Percentiles rank a stretch among this genome's conserved stretches.
Conservation (phyloP, 2,888 invertebrate genomes). For the Nycteola revayana region DNA sequence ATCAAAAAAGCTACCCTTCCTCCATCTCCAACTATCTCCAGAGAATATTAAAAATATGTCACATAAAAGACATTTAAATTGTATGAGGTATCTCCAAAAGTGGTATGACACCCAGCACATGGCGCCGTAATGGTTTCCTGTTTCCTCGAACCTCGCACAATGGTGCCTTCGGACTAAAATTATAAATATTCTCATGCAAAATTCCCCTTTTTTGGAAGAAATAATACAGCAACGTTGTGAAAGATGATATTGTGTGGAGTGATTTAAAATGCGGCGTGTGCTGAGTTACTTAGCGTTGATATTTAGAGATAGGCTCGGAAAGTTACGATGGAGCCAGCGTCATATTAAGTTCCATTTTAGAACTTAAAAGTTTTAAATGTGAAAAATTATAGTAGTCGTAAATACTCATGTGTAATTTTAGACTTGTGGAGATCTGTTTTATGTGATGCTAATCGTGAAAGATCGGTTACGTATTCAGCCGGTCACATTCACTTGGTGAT, state of each 20-base stretch:
- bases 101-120: slow-evolving; percentile 60
- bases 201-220: slow-evolving; percentile 44
- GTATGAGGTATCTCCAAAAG: slow-evolving; percentile 52
- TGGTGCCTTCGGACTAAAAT: slow-evolving; percentile 61
- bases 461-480: too few species aligned
- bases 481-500: too few species aligned
- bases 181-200: slow-evolving; percentile 51
- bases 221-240: slow-evolving; percentile 42
- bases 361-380: slow-evolving; percentile 3
- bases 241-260: slow-evolving; percentile 27
- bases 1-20: slow-evolving; percentile 4
- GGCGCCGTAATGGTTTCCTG: slow-evolving; percentile 74
- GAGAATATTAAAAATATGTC: slow-evolving; percentile 22
- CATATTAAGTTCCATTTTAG: not conserved
- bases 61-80: slow-evolving; percentile 41
- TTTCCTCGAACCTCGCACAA: slow-evolving; percentile 64
- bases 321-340: slow-evolving; percentile 5
- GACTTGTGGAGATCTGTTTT: too few species aligned
- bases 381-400: too few species aligned
- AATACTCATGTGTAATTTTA: too few species aligned
- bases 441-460: too few species aligned
- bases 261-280: slow-evolving; percentile 23
- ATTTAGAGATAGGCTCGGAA: slow-evolving; percentile 3
- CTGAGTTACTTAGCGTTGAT: slow-evolving; percentile 5
- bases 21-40: slow-evolving; percentile 11